A percentile compares a stretch with the other conserved stretches of the same genome.
Conservation (phyloP, 2,888 invertebrate species). For the Ichneumoninae sp. region DNA sequence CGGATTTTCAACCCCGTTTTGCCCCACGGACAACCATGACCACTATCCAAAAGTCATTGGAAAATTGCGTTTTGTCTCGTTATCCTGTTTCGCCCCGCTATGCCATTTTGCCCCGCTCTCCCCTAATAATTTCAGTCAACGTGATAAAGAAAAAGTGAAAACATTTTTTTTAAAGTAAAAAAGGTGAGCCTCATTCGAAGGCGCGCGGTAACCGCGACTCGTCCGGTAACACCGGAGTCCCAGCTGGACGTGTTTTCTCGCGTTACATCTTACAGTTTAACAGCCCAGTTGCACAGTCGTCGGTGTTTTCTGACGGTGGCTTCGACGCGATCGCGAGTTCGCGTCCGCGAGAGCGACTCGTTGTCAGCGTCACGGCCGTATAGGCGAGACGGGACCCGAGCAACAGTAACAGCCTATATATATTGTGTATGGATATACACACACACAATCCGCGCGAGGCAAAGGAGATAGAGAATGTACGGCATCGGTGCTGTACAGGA, state of each 20-base stretch:
- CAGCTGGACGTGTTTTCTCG: conserved; percentile 3
- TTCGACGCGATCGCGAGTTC: conserved; percentile 28
- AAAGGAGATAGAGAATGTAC: conserved; percentile 50
- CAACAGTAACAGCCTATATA: conserved; percentile 36
- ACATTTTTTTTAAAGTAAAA: too few relatives aligned
- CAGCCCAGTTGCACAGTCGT: conserved; percentile 9
- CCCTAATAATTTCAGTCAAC: not conserved
- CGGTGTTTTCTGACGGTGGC: conserved; percentile 33
- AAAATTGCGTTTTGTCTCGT: too few relatives aligned
- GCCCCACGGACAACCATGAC: too few relatives aligned
- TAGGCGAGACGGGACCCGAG: conserved; percentile 30
- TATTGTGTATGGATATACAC: not conserved
- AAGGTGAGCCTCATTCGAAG: not conserved
- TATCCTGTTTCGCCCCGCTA: too few relatives aligned
- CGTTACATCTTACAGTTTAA: conserved; percentile 1
- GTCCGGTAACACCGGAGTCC: not conserved
- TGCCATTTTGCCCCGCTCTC: too few relatives aligned
- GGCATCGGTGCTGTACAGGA: conserved; percentile 47
- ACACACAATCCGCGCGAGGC: conserved; percentile 21
- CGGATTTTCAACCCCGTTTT: too few relatives aligned
- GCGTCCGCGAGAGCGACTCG: conserved; percentile 10
- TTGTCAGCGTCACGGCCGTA: conserved; percentile 32
- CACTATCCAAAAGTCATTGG: too few relatives aligned
- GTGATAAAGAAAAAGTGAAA: not conserved
- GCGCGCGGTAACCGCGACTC: not conserved